phyloP scores from a whole-genome alignment of 1,140 invertebrate genomes.

The Brachionus asplanchnoidis region DNA sequence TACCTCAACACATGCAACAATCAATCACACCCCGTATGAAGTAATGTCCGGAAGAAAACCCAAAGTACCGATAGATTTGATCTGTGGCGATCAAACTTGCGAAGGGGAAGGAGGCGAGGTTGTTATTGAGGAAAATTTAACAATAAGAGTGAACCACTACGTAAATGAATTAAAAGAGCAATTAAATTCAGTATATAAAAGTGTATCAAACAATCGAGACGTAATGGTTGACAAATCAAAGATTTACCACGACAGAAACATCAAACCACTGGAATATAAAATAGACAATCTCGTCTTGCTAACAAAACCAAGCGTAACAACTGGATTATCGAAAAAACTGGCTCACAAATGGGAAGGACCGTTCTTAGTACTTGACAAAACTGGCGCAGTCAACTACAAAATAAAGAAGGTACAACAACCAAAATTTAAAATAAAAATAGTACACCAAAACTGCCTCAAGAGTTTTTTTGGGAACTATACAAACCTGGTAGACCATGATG shows the following conservation, averaged over 20 bases:
- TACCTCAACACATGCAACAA: too few species aligned
- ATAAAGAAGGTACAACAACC: background rate
- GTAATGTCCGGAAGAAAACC: background rate
- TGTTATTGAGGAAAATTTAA: background rate
- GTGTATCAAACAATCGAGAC: background rate
- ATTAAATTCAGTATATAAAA: background rate
- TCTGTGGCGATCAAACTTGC: background rate
- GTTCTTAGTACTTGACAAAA: background rate
- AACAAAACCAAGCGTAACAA: background rate
- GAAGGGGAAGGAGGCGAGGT: conserved; percentile 1
- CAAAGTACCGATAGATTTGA: background rate
- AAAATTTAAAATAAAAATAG: background rate
- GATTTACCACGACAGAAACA: background rate
- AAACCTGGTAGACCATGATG: background rate
- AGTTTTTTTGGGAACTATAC: background rate
- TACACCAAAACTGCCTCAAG: background rate
- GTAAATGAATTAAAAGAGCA: background rate
- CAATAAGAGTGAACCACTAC: background rate
- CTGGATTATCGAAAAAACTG: background rate
- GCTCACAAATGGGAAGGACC: background rate
- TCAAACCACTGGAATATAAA: background rate
- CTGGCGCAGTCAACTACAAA: background rate
- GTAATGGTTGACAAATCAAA: background rate
- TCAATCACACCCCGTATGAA: too few species aligned
- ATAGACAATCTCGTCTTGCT: background rate